These are phyloP conservation scores for Xiphophorus hellerii DNA, from an alignment of 2,113 vertebrate species.

Conservation along the genomic window DNA sequence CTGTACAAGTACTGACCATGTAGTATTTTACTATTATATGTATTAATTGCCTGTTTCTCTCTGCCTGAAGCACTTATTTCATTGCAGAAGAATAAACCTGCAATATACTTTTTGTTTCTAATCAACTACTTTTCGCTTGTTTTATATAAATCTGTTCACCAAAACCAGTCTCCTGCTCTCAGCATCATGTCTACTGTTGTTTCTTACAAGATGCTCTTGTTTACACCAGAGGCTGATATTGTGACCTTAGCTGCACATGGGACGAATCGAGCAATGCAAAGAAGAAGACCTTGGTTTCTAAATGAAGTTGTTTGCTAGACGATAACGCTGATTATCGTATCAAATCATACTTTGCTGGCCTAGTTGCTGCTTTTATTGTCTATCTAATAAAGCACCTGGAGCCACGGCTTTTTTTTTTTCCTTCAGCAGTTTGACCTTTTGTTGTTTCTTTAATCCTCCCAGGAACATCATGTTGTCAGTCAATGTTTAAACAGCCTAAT, in stretches of 20 bases:
- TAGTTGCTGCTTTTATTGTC: slow-evolving; percentile 4
- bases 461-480: background rate
- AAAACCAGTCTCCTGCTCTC: background rate
- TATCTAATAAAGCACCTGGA: background rate
- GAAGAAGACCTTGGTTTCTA: background rate
- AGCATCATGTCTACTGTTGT: background rate
- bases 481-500: background rate
- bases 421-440: slow-evolving; percentile 10
- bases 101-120: background rate
- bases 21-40: background rate
- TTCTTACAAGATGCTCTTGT: background rate
- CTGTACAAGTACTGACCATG: too few species aligned
- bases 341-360: background rate
- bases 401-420: background rate
- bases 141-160: background rate
- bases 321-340: background rate
- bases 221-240: background rate
- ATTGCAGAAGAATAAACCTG: background rate
- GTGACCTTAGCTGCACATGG: background rate
- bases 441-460: background rate
- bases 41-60: background rate
- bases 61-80: background rate
- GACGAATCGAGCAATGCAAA: background rate
- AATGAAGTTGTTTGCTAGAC: background rate
- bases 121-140: background rate